Conservation (phyloP, 2,113 vertebrate genomes). For the Sylvia atricapilla region DNA sequence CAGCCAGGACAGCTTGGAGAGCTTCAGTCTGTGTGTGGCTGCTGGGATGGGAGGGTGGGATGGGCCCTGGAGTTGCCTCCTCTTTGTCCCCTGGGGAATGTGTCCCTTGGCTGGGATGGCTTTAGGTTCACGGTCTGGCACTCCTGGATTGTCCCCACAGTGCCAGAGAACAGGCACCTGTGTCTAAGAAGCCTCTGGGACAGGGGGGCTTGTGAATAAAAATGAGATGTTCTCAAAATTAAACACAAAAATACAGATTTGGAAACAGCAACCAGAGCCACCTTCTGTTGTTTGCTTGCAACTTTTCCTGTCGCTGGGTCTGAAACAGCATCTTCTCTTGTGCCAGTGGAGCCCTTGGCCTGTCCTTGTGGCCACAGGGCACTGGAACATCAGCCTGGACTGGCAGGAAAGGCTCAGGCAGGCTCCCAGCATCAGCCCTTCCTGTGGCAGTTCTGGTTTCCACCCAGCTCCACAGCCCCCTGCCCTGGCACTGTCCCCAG, state of each 20-base stretch:
- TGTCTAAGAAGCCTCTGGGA: rapidly evolving
- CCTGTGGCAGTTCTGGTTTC: not conserved
- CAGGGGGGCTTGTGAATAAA: not conserved
- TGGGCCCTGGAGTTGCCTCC: rapidly evolving
- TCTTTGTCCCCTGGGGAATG: not conserved
- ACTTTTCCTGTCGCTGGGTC: not conserved
- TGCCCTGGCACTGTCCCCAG: not conserved
- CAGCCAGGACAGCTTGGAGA: not conserved
- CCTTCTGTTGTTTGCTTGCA: not conserved
- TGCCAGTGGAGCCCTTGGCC: not conserved
- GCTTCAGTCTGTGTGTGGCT: rapidly evolving
- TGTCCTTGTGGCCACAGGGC: not conserved
- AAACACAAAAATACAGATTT: not conserved
- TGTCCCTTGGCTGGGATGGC: not conserved
- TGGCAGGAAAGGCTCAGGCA: not conserved
- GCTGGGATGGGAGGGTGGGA: not conserved
- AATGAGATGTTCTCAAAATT: not conserved
- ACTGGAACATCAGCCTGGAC: not conserved
- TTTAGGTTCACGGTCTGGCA: not conserved
- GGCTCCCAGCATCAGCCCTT: not conserved
- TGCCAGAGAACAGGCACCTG: not conserved
- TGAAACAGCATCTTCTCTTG: not conserved
- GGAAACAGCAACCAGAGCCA: not conserved
- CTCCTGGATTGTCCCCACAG: not conserved
- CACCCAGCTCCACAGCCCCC: rapidly evolving